phyloP scores from a whole-genome alignment of 2,113 vertebrate genomes.

The Eidolon helvum region DNA sequence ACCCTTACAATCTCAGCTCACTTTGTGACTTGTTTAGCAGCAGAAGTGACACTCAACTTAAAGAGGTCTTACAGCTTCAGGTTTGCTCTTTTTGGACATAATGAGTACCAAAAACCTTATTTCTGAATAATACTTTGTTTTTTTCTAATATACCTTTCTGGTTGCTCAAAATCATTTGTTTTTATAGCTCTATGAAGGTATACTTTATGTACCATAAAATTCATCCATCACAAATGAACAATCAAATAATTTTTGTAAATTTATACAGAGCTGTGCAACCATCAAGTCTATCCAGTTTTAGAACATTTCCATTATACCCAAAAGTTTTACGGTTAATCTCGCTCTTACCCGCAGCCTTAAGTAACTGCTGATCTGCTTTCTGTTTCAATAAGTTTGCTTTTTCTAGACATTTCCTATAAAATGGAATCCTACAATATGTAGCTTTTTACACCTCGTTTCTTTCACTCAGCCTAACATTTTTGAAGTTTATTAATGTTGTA shows the following conservation, averaged over 20 bases:
- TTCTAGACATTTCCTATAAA: neutral
- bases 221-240: neutral
- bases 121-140: slow-evolving; percentile 17
- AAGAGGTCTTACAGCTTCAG: neutral
- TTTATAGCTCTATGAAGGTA: neutral
- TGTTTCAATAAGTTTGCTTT: neutral
- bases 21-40: neutral
- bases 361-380: neutral
- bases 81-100: neutral
- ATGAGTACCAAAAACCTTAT: neutral
- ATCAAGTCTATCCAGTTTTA: neutral
- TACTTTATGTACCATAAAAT: neutral
- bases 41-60: neutral
- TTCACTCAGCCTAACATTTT: slow-evolving; percentile 2
- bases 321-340: neutral
- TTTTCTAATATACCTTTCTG: neutral
- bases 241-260: neutral
- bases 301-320: neutral
- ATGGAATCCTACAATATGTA: neutral
- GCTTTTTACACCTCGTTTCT: neutral
- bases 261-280: neutral
- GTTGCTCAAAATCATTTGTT: slow-evolving; percentile 6
- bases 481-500: neutral
- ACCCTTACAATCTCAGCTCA: neutral
- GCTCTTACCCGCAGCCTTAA: neutral